These are phyloP conservation scores for Drosophila nr. medialis DNA, from an alignment of 2,888 invertebrate genomes.

Conservation along the genomic window DNA sequence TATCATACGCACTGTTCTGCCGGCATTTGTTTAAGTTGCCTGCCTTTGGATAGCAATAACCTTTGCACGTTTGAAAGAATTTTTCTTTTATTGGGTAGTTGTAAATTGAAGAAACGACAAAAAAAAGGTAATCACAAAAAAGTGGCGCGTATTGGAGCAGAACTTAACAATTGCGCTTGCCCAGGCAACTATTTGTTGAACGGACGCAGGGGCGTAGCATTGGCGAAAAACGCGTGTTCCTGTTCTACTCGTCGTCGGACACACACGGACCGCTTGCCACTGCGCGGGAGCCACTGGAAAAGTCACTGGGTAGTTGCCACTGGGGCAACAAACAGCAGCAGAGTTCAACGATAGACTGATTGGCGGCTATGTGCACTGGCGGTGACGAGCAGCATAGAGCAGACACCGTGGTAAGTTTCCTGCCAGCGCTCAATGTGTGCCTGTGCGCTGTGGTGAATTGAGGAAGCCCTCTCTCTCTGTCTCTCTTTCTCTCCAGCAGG, in stretches of 20 bases:
- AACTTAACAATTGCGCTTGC: constrained; percentile 12
- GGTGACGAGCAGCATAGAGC: constrained; percentile 8
- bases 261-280: constrained; percentile 42
- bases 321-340: constrained; percentile 63
- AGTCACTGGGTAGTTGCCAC: constrained; percentile 7
- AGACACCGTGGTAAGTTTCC: constrained; percentile 45
- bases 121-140: constrained; percentile 51
- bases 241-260: constrained; percentile 4
- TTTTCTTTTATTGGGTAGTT: constrained; percentile 11
- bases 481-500: neutral
- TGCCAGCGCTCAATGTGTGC: neutral
- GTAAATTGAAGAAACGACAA: constrained; percentile 18
- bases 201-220: neutral
- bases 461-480: neutral
- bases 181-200: constrained; percentile 26
- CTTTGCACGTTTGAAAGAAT: constrained; percentile 20
- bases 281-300: constrained; percentile 19
- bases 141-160: constrained; percentile 7
- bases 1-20: constrained; percentile 48
- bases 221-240: constrained; percentile 31
- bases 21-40: constrained; percentile 30
- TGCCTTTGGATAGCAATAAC: constrained; percentile 15
- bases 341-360: constrained; percentile 74
- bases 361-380: constrained; percentile 33
- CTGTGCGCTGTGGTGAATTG: constrained; percentile 43